A percentile compares a stretch with the other conserved stretches of the same genome.
Evolutionary conservation across 2,797 vertebrate genomes (phyloP).

Genomic region (Danio choprae): DNA sequence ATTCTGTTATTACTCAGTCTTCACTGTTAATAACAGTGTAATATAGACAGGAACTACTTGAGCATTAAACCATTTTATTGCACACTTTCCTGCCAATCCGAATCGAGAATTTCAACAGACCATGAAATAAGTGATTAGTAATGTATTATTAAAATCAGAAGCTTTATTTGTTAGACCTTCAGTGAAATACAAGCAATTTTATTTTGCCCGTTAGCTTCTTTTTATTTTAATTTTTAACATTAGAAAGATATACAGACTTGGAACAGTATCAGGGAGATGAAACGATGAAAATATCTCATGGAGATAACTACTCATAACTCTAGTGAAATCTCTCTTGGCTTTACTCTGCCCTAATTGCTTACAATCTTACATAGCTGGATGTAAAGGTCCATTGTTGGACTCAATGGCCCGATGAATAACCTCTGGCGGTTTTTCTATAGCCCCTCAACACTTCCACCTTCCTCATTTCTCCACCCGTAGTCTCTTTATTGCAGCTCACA

Average conservation of each 20-base stretch:
- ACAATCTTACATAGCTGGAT: neutral
- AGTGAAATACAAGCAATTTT: no score
- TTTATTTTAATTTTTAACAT: neutral
- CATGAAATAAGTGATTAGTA: no score
- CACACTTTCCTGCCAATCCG: no score
- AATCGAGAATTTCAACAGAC: no score
- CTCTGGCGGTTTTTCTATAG: conserved; percentile 8
- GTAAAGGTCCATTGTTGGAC: conserved; percentile 6
- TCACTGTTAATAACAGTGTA: no score
- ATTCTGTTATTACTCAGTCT: no score
- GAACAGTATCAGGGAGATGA: neutral
- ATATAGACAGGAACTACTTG: no score
- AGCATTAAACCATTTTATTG: no score
- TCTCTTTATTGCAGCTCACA: conserved; percentile 51
- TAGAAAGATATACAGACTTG: neutral
- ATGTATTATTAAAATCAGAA: no score
- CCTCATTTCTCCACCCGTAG: conserved; percentile 7
- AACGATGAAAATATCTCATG: neutral
- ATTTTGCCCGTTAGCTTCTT: no score
- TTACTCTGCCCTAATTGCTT: neutral
- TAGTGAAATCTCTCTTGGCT: neutral
- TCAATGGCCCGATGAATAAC: neutral
- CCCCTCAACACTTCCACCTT: neutral
- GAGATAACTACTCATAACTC: neutral
- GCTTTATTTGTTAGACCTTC: no score